phyloP scores from a whole-genome alignment of 2,888 invertebrate species.

The Cancer borealis region DNA sequence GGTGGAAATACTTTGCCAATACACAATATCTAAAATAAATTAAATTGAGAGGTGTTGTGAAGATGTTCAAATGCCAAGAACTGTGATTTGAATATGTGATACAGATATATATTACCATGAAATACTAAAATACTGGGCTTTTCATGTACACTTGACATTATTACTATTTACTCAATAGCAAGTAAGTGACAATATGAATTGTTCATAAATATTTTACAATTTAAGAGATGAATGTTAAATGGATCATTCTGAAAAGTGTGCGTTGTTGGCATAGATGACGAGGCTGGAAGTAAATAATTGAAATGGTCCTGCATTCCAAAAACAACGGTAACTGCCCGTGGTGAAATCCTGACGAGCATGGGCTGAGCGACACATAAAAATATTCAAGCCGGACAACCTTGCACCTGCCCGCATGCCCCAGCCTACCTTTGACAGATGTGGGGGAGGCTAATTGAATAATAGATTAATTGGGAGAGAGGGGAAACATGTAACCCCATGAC shows the following conservation, averaged over 20 bases:
- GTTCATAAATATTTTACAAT: too few species aligned
- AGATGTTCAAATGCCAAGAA: neutral
- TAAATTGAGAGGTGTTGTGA: neutral
- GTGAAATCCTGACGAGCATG: neutral
- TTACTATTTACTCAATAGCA: too few species aligned
- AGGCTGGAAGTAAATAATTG: too few species aligned
- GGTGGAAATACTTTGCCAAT: neutral
- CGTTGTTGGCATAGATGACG: too few species aligned
- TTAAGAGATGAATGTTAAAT: too few species aligned
- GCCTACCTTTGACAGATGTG: neutral
- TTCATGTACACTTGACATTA: neutral
- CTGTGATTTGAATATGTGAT: neutral
- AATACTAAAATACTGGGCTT: neutral
- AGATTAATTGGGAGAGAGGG: neutral
- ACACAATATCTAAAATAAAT: neutral
- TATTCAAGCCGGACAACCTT: neutral
- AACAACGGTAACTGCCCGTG: neutral
- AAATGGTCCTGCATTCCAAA: too few species aligned
- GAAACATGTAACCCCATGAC: neutral
- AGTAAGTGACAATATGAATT: too few species aligned
- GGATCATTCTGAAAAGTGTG: too few species aligned
- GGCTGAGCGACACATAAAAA: slow-evolving; percentile 4
- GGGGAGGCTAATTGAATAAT: neutral
- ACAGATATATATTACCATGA: neutral
- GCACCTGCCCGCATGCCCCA: slow-evolving; percentile 6